Base-by-base conservation (phyloP, 2,113 vertebrate species). In the Phasianus colchicus region DNA sequence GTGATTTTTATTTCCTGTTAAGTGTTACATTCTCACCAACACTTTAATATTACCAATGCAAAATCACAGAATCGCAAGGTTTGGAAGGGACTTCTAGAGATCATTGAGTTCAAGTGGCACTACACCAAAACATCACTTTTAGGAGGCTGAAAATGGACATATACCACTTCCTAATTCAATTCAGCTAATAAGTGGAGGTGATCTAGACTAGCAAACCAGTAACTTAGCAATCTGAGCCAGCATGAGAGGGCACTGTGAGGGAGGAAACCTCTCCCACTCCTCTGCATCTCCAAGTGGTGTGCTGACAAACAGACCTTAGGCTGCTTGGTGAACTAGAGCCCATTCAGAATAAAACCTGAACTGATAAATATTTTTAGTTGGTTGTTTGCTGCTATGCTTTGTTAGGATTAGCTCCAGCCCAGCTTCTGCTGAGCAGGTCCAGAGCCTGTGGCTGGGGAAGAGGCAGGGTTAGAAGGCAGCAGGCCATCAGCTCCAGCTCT, bases 151-250 rank as follows among this genome's bases (percentile, higher is more conserved):
- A 89, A 89, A 83, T 4, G 24, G 22, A 72, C 40, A 57, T 27
- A 64, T 89, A 69, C 22, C 54, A 40, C 52, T 70, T 82, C 43
- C 78, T 65, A 52, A 87, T 83, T 89, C 91, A 85, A 92, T 83
- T 27, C 43, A 42, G 27, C 24, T 67, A 70, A 38, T 14, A 12
- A 71, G 30, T 10, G 50, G 21, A 89, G 52, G 24, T 42, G 15
- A 42, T 24, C 45, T 54, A 50, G 18, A 74, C 36, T 54, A 89
- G 40, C 65, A 80, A 73, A 85, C 27, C 45, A 80, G 72, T 50
- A 27, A 72, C 43, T 77, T 54, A 65, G 80, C 5, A 7, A 30
- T 1, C 1, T n/a, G 55, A 92, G 70, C 55, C 36, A 32, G 83
- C 47, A 64, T 0, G 1, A 80, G 38, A 45, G 7, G 21, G 21